These are phyloP conservation scores for Eumeta japonica DNA, from an alignment of 1,140 invertebrate genomes.

Conservation along the genomic window DNA sequence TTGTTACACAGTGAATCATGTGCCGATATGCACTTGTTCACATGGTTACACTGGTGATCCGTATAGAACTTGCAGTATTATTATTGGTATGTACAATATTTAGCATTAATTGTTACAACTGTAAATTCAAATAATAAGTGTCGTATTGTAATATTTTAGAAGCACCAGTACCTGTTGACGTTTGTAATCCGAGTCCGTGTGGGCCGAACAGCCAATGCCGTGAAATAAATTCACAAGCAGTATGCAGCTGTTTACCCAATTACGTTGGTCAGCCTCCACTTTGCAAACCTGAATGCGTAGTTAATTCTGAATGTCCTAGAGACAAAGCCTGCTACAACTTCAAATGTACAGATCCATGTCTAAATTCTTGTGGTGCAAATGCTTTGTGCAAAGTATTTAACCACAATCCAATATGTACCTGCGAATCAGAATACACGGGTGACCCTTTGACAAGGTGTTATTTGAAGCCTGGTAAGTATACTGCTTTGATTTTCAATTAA, in stretches of 20 bases:
- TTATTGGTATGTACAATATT: constrained; percentile 32
- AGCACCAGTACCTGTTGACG: constrained; percentile 48
- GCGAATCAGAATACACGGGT: constrained; percentile 52
- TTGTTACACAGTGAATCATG: constrained; percentile 66
- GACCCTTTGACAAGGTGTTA: constrained; percentile 61
- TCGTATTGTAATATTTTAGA: too few species aligned
- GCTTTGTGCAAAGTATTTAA: constrained; percentile 65
- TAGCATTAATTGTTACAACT: too few species aligned
- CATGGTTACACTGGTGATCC: constrained; percentile 64
- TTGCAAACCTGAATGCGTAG: constrained; percentile 65
- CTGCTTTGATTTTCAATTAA: constrained; percentile 11
- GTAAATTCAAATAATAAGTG: too few species aligned
- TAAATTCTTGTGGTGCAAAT: constrained; percentile 64
- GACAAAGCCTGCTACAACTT: constrained; percentile 64
- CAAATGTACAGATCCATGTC: constrained; percentile 69
- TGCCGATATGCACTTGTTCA: constrained; percentile 63
- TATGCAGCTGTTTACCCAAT: constrained; percentile 63
- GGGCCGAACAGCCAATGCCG: constrained; percentile 67
- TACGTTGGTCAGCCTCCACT: constrained; percentile 64
- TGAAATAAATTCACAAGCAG: constrained; percentile 51
- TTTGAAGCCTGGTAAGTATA: constrained; percentile 61
- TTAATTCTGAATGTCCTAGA: constrained; percentile 63
- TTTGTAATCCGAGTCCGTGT: constrained; percentile 67
- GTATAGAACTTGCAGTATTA: constrained; percentile 57
- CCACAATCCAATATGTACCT: constrained; percentile 65